Percentiles rank a stretch among this genome's conserved stretches.
Evolutionary conservation across 2,888 invertebrate genomes (phyloP).

Genomic region (Agonopterix alstromeriana): DNA sequence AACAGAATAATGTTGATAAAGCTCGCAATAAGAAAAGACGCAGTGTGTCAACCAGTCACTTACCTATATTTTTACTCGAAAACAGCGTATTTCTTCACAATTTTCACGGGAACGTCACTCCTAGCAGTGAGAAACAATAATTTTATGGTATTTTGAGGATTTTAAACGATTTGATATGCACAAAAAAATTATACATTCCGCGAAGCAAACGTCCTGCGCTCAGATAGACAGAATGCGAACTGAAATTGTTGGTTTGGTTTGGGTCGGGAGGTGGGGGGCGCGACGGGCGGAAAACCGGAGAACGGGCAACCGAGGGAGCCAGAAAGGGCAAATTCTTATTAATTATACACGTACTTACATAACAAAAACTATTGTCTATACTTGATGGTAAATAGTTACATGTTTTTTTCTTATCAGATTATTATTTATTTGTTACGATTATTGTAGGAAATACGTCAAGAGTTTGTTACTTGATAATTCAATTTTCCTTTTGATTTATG

Average conservation of each 20-base stretch:
- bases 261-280: conserved; percentile 35
- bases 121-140: conserved; percentile 43
- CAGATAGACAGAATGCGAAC: conserved; percentile 78
- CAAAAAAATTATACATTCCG: conserved; percentile 73
- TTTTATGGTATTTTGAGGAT: conserved; percentile 71
- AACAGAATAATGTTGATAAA: conserved; percentile 39
- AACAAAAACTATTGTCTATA: neutral
- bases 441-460: conserved; percentile 1
- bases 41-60: conserved; percentile 70
- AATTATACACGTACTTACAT: conserved; percentile 15
- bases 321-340: conserved; percentile 42
- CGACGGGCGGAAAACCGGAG: conserved; percentile 65
- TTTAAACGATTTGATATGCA: conserved; percentile 68
- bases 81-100: conserved; percentile 52
- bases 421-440: neutral
- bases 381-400: conserved; percentile 9
- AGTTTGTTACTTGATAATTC: conserved; percentile 30
- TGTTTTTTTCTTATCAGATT: conserved; percentile 5
- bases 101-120: conserved; percentile 65
- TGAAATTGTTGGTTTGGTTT: conserved; percentile 61
- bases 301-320: conserved; percentile 58
- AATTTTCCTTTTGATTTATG: conserved; percentile 17
- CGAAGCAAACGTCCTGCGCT: conserved; percentile 66
- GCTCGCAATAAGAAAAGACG: conserved; percentile 64
- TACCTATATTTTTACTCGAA: conserved; percentile 67